Percentiles rank a stretch among this genome's conserved stretches.
phyloP scores from a whole-genome alignment of 2,797 vertebrate species.

The Sebastes reedi region DNA sequence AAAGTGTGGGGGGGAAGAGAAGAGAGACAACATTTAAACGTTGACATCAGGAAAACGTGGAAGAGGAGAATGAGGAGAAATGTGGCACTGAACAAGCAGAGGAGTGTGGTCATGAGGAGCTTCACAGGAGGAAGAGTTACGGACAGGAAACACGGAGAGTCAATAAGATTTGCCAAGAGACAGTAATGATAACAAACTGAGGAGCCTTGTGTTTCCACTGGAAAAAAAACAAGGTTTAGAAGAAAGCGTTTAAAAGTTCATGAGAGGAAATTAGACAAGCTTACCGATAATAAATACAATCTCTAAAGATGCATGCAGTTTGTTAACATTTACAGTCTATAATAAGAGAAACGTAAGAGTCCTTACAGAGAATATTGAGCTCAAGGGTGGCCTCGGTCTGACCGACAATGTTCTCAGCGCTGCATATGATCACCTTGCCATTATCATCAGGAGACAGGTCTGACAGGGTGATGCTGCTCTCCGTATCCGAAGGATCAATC shows the following conservation, averaged over 20 bases:
- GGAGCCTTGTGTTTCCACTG: constrained; percentile 45
- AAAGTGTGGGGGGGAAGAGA: background rate
- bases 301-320: constrained; percentile 13
- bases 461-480: constrained; percentile 87
- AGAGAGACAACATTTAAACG: constrained; percentile 14
- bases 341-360: background rate
- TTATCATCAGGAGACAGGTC: constrained; percentile 93
- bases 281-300: constrained; percentile 2
- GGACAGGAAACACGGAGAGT: constrained; percentile 71
- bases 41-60: constrained; percentile 35
- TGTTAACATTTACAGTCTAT: background rate
- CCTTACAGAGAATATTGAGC: constrained; percentile 96
- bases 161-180: constrained; percentile 66
- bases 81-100: constrained; percentile 36
- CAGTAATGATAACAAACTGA: constrained; percentile 66
- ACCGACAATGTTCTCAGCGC: constrained; percentile 95
- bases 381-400: constrained; percentile 89
- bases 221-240: constrained; percentile 39
- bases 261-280: constrained; percentile 48
- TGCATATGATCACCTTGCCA: constrained; percentile 88
- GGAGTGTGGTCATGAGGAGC: constrained; percentile 54
- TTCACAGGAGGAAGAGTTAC: constrained; percentile 74
- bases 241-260: constrained; percentile 43
- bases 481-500: constrained; percentile 82
- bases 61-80: constrained; percentile 39